Conservation (phyloP, 2,113 vertebrate species). For the Solea senegalensis region DNA sequence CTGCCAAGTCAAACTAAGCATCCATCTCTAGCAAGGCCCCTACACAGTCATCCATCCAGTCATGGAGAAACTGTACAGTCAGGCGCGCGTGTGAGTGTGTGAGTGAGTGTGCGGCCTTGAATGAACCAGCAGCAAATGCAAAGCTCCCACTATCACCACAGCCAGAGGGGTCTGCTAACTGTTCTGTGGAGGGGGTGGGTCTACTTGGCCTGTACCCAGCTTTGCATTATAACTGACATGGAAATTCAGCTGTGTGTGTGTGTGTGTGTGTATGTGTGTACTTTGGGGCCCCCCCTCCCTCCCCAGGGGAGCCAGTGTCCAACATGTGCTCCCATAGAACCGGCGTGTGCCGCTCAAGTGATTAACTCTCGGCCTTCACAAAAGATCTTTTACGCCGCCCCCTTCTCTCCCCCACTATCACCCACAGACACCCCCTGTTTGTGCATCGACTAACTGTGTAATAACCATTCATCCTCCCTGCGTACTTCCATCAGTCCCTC, state of each 20-base stretch:
- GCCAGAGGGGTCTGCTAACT: slow-evolving; percentile 60
- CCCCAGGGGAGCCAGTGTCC: slow-evolving; percentile 70
- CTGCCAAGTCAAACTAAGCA: slow-evolving; percentile 69
- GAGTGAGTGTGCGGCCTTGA: slow-evolving; percentile 38
- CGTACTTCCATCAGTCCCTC: slow-evolving; percentile 49
- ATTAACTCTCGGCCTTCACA: slow-evolving; percentile 78
- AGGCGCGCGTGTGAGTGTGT: slow-evolving; percentile 19
- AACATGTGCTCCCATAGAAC: slow-evolving; percentile 77
- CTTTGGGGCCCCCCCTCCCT: slow-evolving; percentile 50
- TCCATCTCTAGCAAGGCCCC: slow-evolving; percentile 65
- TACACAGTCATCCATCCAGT: slow-evolving; percentile 63
- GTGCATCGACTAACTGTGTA: slow-evolving; percentile 72
- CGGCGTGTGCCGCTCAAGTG: slow-evolving; percentile 80
- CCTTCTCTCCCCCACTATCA: slow-evolving; percentile 47
- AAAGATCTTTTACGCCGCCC: slow-evolving; percentile 67
- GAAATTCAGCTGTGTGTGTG: slow-evolving; percentile 57
- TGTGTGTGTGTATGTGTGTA: slow-evolving; percentile 45
- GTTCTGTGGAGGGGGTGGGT: slow-evolving; percentile 66
- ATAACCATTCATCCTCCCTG: slow-evolving; percentile 66
- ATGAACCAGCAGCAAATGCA: slow-evolving; percentile 52
- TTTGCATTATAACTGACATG: slow-evolving; percentile 81
- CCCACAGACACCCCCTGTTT: slow-evolving; percentile 55
- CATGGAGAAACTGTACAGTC: slow-evolving; percentile 34
- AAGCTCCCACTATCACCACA: slow-evolving; percentile 42
- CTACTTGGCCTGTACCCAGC: slow-evolving; percentile 51